A percentile compares a stretch with the other conserved stretches of the same genome.
Conservation (phyloP, 2,888 invertebrate genomes). For the Dicyrtomina minuta region DNA sequence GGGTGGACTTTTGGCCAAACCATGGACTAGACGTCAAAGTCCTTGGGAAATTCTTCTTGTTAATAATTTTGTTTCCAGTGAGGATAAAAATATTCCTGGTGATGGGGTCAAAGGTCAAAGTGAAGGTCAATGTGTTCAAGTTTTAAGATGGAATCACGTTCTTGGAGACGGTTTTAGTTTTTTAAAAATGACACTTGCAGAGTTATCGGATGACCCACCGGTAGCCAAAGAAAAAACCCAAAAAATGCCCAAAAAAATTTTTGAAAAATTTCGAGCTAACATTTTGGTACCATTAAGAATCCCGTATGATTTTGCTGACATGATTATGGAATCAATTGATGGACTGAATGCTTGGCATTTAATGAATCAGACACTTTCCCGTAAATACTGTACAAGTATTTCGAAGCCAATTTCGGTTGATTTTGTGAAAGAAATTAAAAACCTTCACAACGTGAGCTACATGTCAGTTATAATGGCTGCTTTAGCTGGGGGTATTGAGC, state of each 20-base stretch:
- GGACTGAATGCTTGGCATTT: neutral
- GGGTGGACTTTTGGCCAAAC: constrained; percentile 6
- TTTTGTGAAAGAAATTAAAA: constrained; percentile 3
- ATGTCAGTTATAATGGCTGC: neutral
- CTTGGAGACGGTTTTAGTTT: constrained; percentile 10
- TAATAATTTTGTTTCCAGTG: neutral
- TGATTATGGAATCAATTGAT: neutral
- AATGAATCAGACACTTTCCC: neutral
- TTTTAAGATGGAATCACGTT: neutral
- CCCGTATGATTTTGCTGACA: neutral
- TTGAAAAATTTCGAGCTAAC: too few species aligned
- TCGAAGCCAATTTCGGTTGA: neutral
- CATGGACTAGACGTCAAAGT: constrained; percentile 1
- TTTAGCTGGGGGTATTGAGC: neutral
- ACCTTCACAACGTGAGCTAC: neutral
- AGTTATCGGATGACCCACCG: neutral
- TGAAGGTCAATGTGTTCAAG: neutral
- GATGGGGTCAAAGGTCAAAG: neutral
- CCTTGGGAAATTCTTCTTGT: constrained; percentile 11
- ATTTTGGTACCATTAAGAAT: too few species aligned
- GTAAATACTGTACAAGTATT: neutral
- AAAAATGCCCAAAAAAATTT: too few species aligned
- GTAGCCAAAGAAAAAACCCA: too few species aligned
- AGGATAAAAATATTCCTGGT: neutral
- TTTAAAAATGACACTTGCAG: neutral